A percentile compares a stretch with the other conserved stretches of the same genome.
Evolutionary conservation across 2,888 invertebrate species (phyloP).

Genomic region (Drosophila aldrichi): DNA sequence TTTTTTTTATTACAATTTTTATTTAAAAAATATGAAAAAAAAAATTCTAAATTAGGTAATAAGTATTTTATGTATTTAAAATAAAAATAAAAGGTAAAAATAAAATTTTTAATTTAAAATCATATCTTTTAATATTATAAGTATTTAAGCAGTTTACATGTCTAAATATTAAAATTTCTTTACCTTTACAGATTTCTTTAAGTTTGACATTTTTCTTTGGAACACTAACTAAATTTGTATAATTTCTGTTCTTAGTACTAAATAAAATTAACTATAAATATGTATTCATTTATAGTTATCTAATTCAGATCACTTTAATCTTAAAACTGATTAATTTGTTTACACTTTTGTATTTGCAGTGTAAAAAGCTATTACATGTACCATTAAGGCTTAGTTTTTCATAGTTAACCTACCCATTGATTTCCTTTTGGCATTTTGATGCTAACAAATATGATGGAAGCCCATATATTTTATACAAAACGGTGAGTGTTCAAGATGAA

Average conservation of each 20-base stretch:
- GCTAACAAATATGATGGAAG: constrained; percentile 63
- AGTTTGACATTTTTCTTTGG: neutral
- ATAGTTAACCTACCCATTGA: constrained; percentile 71
- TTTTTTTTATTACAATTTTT: no score
- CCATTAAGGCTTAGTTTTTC: constrained; percentile 76
- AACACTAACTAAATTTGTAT: neutral
- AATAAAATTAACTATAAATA: neutral
- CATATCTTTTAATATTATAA: neutral
- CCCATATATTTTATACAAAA: constrained; percentile 75
- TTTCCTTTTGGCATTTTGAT: constrained; percentile 67
- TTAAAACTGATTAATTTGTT: constrained; percentile 11
- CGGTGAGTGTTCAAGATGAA: constrained; percentile 52
- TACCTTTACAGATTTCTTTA: neutral
- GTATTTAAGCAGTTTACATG: neutral
- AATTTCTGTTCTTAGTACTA: neutral
- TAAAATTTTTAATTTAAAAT: neutral
- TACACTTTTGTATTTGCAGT: constrained; percentile 58
- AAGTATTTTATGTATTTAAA: no score
- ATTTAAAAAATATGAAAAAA: no score
- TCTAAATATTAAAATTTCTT: neutral
- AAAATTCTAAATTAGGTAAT: no score
- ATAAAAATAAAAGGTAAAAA: neutral
- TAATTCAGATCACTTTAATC: neutral
- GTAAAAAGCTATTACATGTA: constrained; percentile 77
- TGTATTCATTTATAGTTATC: neutral